These are phyloP conservation scores for Labia minor DNA, from an alignment of 2,888 invertebrate genomes.

Conservation along the genomic window DNA sequence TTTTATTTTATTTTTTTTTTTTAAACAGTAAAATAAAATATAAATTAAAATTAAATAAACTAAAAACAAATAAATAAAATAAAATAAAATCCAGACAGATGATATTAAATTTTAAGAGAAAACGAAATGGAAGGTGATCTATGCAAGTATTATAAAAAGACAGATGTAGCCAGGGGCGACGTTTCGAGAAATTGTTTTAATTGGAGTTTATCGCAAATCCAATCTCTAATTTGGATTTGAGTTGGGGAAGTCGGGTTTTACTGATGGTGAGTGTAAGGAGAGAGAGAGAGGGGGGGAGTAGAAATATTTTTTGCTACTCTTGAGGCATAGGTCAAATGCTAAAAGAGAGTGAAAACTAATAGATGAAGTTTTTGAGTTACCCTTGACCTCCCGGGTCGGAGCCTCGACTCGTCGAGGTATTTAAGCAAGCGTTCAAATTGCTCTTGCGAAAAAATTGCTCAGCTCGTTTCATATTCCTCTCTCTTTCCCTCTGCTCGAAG, in stretches of 20 bases:
- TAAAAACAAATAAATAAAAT: not conserved
- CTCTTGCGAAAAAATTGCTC: constrained; percentile 13
- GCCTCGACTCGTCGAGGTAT: not conserved
- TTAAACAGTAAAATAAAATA: no score
- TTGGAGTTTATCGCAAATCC: not conserved
- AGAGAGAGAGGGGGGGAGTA: not conserved
- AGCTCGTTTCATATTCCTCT: not conserved
- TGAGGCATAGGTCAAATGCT: not conserved
- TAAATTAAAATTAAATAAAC: no score
- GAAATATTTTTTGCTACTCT: not conserved
- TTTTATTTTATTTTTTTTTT: no score
- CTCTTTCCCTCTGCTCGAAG: no score
- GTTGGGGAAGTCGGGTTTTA: not conserved
- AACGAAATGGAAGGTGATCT: not conserved
- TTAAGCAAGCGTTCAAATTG: constrained; percentile 3
- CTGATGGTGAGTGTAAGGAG: not conserved
- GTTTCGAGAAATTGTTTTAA: not conserved
- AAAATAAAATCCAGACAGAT: not conserved
- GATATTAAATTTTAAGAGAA: not conserved
- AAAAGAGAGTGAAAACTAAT: not conserved
- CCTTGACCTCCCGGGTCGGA: constrained; percentile 4
- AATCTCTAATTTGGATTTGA: no score
- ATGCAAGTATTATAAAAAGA: not conserved
- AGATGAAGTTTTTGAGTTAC: constrained; percentile 8
- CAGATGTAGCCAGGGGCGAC: not conserved